phyloP scores from a whole-genome alignment of 2,113 vertebrate species.

The Meles meles region DNA sequence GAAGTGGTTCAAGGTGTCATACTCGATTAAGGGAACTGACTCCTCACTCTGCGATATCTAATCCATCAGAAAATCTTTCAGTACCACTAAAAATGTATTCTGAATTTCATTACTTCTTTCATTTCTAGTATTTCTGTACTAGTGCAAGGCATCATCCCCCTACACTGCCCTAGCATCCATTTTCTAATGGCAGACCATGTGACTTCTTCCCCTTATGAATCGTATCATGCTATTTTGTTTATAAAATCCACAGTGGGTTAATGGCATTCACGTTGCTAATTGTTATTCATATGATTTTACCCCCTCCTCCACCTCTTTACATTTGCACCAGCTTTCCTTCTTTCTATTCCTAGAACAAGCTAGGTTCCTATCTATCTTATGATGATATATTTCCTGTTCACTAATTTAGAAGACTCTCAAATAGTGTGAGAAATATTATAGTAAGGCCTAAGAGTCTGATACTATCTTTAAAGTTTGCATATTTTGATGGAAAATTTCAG shows the following conservation, averaged over 20 bases:
- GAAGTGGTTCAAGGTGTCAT: not conserved
- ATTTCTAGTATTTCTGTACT: not conserved
- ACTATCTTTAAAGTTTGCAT: not conserved
- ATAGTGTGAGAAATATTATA: not conserved
- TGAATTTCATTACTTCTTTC: not conserved
- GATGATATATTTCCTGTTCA: not conserved
- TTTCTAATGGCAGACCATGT: not conserved
- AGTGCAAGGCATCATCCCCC: not conserved
- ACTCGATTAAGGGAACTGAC: not conserved
- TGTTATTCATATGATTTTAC: not conserved
- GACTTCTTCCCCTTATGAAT: not conserved
- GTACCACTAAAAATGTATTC: not conserved
- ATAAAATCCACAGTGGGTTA: not conserved
- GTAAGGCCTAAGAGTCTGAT: not conserved
- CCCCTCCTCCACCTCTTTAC: rapidly evolving
- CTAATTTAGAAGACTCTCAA: not conserved
- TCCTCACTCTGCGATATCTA: not conserved
- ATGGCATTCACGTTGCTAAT: not conserved
- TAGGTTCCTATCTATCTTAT: not conserved
- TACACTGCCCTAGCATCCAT: rapidly evolving
- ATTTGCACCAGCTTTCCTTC: not conserved
- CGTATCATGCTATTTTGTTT: not conserved
- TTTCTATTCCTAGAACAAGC: not conserved
- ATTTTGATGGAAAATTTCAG: not conserved
- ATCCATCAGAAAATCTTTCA: not conserved